Base-by-base conservation (phyloP, 2,888 invertebrate species). In the Catotricha subobsoleta region DNA sequence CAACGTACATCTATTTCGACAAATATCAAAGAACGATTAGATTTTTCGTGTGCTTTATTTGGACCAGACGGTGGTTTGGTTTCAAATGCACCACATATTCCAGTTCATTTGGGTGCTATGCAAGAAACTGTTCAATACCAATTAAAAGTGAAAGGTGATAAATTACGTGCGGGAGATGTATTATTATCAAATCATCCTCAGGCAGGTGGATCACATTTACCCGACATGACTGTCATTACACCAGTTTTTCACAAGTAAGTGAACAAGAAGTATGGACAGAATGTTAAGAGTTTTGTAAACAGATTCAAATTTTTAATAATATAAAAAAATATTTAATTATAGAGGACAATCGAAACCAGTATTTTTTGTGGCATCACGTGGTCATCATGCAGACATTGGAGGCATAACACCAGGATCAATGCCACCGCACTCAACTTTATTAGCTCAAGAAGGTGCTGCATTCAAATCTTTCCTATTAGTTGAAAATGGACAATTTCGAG, bases 341-440 rank as follows among this genome's bases (percentile, higher is more conserved):
- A 74, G 76, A 41, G 62, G 60, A 13, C 52, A 60, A 13, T 25
- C 56, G 29, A 63, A 67, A 2, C 92, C 97, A 0, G 86, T 97
- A 40, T 98, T 98, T 66, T 98, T 88, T 67, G 94, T 98, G 39
- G 98, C 97, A 1, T 90, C 90, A 47, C 76, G 98, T 37, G 98
- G 97, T 0, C 98, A 98, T 66, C 98, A 98, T 67, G 95, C 97
- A 0, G 97, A 98, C 57, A 97, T 98, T 50, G 97, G 98, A 3
- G 88, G 87, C 0, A 34, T 34, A 7, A 20, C 34, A 2, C 34
- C 23, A 13, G 43, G 63, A 2, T 90, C 88, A 0, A 91, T 91
- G 90, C 97, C 97, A 1, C 92, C 98, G 0, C 87, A 94, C 65
- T 95, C 95, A 5, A 90, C 80, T 12, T 68, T 71, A 4, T 66